A percentile compares a stretch with the other conserved stretches of the same genome.
Conservation (phyloP, 2,113 vertebrate genomes). For the Gallinago undulata region DNA sequence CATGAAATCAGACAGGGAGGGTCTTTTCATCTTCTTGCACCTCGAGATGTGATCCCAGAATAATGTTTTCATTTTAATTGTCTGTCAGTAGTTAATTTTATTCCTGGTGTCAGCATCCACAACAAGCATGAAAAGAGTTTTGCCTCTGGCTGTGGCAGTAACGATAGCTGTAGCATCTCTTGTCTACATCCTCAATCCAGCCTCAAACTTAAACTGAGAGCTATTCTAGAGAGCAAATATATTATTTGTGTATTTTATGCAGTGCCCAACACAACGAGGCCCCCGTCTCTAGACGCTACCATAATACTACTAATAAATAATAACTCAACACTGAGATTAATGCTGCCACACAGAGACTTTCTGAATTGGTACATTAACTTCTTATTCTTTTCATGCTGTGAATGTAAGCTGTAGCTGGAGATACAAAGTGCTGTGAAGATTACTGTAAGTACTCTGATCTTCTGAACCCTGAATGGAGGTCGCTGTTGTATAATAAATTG, state of each 20-base stretch:
- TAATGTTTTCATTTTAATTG: constrained; percentile 30
- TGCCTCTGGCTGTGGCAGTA: neutral
- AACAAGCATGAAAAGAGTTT: neutral
- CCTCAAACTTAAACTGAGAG: neutral
- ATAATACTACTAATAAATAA: constrained; percentile 53
- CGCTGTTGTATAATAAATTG: constrained; percentile 63
- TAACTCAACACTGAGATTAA: constrained; percentile 56
- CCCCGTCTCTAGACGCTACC: neutral
- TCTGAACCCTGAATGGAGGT: constrained; percentile 62
- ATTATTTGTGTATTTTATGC: constrained; percentile 2
- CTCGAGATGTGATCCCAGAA: constrained; percentile 4
- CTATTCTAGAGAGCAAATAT: neutral
- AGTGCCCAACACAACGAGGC: neutral
- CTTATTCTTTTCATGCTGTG: constrained; percentile 54
- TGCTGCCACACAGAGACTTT: constrained; percentile 26
- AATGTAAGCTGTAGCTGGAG: constrained; percentile 55
- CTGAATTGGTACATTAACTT: constrained; percentile 61
- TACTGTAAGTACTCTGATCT: constrained; percentile 61
- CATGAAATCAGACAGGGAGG: constrained; percentile 13
- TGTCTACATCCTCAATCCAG: neutral
- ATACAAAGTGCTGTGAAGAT: constrained; percentile 55
- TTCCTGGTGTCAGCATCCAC: constrained; percentile 7
- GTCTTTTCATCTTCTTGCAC: neutral
- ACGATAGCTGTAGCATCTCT: neutral
- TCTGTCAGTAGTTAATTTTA: constrained; percentile 10